Evolutionary conservation across 2,113 vertebrate genomes (phyloP).

Genomic region (Balaenoptera acutorostrata): DNA sequence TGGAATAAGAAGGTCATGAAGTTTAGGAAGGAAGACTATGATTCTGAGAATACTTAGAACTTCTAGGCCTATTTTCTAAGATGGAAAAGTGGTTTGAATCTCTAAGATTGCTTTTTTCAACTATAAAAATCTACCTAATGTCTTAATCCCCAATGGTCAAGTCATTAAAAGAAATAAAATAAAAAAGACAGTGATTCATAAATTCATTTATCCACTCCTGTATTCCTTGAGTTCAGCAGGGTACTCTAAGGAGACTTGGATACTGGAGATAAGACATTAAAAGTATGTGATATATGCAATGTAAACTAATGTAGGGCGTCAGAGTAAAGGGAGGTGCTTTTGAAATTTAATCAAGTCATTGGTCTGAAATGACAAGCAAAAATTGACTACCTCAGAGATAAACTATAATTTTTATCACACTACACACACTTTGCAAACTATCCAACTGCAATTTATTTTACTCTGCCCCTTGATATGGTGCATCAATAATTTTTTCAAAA

Average conservation of each 20-base stretch:
- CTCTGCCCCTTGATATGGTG: not conserved
- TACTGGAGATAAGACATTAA: not conserved
- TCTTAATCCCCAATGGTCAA: not conserved
- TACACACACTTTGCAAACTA: not conserved
- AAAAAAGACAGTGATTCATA: not conserved
- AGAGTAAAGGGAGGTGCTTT: not conserved
- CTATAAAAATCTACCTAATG: not conserved
- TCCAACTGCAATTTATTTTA: not conserved
- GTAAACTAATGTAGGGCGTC: not conserved
- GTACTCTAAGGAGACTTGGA: not conserved
- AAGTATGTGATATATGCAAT: not conserved
- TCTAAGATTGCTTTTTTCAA: not conserved
- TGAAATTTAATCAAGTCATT: not conserved
- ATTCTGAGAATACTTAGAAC: constrained; percentile 29
- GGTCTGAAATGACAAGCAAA: not conserved
- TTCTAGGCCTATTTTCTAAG: not conserved
- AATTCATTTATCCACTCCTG: not conserved
- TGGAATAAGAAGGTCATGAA: constrained; percentile 33
- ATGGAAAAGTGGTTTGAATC: not conserved
- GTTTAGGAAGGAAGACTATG: not conserved
- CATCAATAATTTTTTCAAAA: not conserved
- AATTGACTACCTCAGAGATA: not conserved
- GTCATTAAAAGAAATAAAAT: not conserved
- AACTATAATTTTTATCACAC: not conserved
- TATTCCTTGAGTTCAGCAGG: not conserved